These are phyloP conservation scores for Cottus gobio DNA, from an alignment of 2,113 vertebrate genomes.

Conservation along the genomic window DNA sequence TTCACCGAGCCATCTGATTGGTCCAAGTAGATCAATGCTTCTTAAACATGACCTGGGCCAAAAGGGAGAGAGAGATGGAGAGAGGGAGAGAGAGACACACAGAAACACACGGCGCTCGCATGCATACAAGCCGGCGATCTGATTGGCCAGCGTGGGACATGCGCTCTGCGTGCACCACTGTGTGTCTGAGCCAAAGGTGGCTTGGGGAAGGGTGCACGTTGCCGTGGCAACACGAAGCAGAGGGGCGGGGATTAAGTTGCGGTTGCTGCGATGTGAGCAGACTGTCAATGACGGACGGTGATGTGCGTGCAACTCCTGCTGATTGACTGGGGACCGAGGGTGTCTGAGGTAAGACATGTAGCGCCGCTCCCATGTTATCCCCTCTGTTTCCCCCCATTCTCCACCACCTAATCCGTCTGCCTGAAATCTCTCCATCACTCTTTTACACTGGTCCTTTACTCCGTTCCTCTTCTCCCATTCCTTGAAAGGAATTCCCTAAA, in stretches of 20 bases:
- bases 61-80: background rate
- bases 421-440: background rate
- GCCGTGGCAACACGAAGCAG: slow-evolving; percentile 58
- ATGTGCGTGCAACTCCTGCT: slow-evolving; percentile 14
- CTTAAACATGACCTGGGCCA: background rate
- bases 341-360: slow-evolving; percentile 53
- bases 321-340: slow-evolving; percentile 15
- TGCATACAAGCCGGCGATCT: background rate
- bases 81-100: background rate
- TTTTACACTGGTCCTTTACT: background rate
- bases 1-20: background rate
- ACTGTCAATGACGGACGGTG: slow-evolving; percentile 53
- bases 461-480: background rate
- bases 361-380: background rate
- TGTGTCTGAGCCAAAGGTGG: slow-evolving; percentile 45
- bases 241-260: slow-evolving; percentile 30
- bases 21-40: background rate
- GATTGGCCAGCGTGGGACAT: slow-evolving; percentile 39
- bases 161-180: slow-evolving; percentile 46
- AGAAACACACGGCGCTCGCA: background rate
- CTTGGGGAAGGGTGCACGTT: slow-evolving; percentile 39
- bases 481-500: background rate
- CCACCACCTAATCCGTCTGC: background rate
- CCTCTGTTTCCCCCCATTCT: background rate
- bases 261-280: slow-evolving; percentile 47